These are phyloP conservation scores for Varanus komodoensis DNA, from an alignment of 2,113 vertebrate genomes.

Conservation along the genomic window DNA sequence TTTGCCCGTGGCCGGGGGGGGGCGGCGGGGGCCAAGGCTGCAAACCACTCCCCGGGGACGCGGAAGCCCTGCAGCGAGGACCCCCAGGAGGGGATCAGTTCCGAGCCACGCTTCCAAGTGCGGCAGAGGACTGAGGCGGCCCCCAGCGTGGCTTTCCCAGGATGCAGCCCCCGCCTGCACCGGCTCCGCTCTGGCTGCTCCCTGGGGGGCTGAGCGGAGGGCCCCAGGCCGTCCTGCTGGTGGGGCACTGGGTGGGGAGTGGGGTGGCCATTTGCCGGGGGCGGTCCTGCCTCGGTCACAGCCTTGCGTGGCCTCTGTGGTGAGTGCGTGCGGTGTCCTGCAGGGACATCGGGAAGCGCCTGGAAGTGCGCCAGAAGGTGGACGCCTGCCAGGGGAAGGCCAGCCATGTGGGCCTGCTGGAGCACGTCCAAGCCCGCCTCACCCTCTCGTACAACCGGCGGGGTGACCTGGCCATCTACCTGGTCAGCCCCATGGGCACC, in stretches of 20 bases:
- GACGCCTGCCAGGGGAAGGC: conserved; percentile 86
- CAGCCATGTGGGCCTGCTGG: conserved; percentile 86
- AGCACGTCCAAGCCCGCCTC: conserved; percentile 92
- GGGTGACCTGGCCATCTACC: conserved; percentile 93
- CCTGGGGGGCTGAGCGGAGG: not conserved
- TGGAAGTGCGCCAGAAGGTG: conserved; percentile 87
- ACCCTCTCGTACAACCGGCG: conserved; percentile 95
- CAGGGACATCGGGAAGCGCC: conserved; percentile 92
- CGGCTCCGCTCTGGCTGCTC: too few species aligned
- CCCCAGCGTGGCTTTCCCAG: too few species aligned
- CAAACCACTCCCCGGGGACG: too few species aligned
- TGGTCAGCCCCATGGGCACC: conserved; percentile 93
- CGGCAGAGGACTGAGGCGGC: not conserved
- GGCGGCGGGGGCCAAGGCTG: not conserved
- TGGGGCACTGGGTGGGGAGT: not conserved
- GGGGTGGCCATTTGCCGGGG: not conserved
- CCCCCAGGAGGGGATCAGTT: not conserved
- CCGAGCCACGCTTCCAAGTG: not conserved
- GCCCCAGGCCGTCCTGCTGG: too few species aligned
- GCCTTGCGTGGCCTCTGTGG: too few species aligned
- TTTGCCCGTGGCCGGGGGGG: not conserved
- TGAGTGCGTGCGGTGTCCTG: not conserved
- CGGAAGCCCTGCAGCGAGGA: not conserved
- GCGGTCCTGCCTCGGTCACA: not conserved
- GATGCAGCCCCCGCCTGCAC: too few species aligned